Percentiles rank a stretch among this genome's conserved stretches.
These are phyloP conservation scores for Apus apus DNA, from an alignment of 2,113 vertebrate genomes.

Conservation along the genomic window DNA sequence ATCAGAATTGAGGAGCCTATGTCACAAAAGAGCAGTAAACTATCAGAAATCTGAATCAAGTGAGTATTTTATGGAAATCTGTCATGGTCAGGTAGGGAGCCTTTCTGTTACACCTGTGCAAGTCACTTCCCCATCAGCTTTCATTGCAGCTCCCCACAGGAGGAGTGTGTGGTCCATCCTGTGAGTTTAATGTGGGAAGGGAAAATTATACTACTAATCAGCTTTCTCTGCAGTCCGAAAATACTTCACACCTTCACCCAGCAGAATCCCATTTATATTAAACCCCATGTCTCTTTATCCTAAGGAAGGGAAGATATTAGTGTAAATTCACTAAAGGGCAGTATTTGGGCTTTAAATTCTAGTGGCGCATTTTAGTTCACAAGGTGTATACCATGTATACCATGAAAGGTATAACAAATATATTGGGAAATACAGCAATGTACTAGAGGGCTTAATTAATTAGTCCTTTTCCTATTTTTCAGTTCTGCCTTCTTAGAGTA, in stretches of 20 bases:
- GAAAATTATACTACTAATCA: not conserved
- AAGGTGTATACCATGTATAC: not conserved
- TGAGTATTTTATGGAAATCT: not conserved
- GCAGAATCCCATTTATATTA: not conserved
- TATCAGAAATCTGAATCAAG: not conserved
- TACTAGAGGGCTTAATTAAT: not conserved
- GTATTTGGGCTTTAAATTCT: not conserved
- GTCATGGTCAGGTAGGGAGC: not conserved
- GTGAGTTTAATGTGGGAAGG: not conserved
- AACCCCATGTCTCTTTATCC: not conserved
- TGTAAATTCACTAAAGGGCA: not conserved
- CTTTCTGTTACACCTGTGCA: not conserved
- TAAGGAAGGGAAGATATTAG: not conserved
- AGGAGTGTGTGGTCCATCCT: not conserved
- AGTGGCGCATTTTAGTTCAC: not conserved
- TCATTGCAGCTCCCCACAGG: not conserved
- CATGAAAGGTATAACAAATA: not conserved
- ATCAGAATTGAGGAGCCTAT: not conserved
- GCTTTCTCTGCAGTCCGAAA: not conserved
- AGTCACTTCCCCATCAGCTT: not conserved
- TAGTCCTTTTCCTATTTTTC: not conserved
- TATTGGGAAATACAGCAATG: not conserved
- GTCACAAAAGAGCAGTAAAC: constrained; percentile 25
- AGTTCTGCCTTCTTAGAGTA: not conserved
- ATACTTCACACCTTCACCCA: not conserved